Conservation (phyloP, 2,113 vertebrate genomes). For the Anarhynchus alexandrinus region DNA sequence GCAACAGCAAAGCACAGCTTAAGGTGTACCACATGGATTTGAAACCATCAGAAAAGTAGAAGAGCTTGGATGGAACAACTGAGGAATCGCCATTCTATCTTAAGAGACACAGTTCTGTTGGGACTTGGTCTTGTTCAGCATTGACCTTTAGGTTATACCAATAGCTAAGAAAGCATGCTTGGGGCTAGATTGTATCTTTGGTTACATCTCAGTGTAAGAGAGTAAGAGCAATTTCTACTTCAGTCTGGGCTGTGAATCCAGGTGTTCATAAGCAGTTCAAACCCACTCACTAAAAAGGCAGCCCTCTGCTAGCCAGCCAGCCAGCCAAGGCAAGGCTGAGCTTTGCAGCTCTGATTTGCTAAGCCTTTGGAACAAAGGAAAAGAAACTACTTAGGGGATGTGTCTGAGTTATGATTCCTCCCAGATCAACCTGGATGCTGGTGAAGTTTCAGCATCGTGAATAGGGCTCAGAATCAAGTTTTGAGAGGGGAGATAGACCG, state of each 20-base stretch:
- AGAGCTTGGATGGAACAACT: background rate
- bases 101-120: background rate
- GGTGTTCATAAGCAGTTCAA: background rate
- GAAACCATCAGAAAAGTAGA: background rate
- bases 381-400: background rate
- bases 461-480: background rate
- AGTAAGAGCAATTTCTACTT: background rate
- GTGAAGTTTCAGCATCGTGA: background rate
- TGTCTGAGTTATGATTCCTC: background rate
- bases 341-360: rapidly evolving
- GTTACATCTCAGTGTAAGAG: background rate
- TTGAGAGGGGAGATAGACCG: background rate
- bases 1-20: background rate
- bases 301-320: background rate
- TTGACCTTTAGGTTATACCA: background rate
- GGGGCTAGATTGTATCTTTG: background rate
- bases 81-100: background rate
- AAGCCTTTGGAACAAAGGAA: background rate
- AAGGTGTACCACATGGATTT: background rate
- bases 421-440: background rate
- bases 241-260: background rate
- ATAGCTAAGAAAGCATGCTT: background rate
- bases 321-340: background rate
- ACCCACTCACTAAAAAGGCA: background rate
- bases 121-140: background rate